Conservation (phyloP, 1,140 invertebrate species). For the Bradynema listronoti region DNA sequence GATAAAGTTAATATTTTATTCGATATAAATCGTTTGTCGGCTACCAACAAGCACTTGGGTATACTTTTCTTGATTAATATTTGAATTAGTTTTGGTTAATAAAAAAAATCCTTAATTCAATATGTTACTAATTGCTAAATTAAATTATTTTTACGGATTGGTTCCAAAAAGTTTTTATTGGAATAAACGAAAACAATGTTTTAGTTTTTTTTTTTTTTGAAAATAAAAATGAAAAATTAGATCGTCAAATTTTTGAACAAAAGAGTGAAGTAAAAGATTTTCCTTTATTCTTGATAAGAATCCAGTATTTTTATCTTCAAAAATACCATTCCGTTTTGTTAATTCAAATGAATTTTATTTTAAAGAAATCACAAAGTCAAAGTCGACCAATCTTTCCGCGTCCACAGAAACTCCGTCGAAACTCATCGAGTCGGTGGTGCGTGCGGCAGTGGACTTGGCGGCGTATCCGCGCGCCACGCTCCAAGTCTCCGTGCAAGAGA, state of each 20-base stretch:
- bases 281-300: no score
- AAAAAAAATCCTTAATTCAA: no score
- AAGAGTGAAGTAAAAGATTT: no score
- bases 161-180: no score
- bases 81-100: background rate
- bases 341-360: background rate
- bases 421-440: conserved; percentile 21
- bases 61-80: conserved; percentile 4
- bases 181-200: no score
- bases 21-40: conserved; percentile 11
- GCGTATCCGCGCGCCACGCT: conserved; percentile 31
- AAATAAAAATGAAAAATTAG: no score
- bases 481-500: conserved; percentile 25
- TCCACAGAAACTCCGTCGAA: background rate
- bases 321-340: background rate
- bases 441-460: conserved; percentile 20
- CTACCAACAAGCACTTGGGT: background rate
- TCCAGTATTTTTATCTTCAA: no score
- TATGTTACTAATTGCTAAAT: no score
- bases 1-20: conserved; percentile 20
- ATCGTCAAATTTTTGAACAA: no score
- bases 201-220: no score
- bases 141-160: no score
- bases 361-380: conserved; percentile 7
- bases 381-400: background rate